Evolutionary conservation across 2,888 invertebrate genomes (phyloP).

Genomic region (Noctua fimbriata): DNA sequence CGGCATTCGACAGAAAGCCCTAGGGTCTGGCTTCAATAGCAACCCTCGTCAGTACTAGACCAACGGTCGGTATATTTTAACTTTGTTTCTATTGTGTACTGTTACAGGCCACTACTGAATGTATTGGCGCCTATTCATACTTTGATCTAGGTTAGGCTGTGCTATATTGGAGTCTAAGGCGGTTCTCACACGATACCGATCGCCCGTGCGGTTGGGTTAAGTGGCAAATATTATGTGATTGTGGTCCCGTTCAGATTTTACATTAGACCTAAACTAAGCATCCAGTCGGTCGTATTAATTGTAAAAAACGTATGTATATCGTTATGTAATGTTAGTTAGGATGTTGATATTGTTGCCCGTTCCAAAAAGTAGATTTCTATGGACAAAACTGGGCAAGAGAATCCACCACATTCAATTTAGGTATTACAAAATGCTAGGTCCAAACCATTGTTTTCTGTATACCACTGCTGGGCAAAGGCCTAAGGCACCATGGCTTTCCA

Average conservation of each 20-base stretch:
- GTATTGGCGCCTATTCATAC: too few species aligned
- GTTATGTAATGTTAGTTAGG: too few species aligned
- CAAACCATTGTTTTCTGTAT: neutral
- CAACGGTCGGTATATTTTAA: slow-evolving; percentile 5
- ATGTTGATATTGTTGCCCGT: neutral
- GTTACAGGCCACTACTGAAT: too few species aligned
- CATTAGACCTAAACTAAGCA: neutral
- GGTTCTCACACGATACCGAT: neutral
- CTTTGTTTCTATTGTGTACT: neutral
- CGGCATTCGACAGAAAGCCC: slow-evolving; percentile 8
- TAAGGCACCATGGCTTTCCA: too few species aligned
- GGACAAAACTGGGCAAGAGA: neutral
- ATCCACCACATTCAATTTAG: too few species aligned
- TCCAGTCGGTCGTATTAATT: neutral
- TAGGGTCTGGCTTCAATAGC: slow-evolving; percentile 2
- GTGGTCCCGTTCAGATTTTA: too few species aligned
- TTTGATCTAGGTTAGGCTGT: neutral
- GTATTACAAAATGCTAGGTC: neutral
- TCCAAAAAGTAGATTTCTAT: neutral
- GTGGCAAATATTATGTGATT: too few species aligned
- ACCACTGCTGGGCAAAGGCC: too few species aligned
- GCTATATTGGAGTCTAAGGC: neutral
- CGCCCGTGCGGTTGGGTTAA: too few species aligned
- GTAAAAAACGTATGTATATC: too few species aligned
- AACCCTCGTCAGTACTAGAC: neutral